A percentile compares a stretch with the other conserved stretches of the same genome.
Evolutionary conservation across 2,797 vertebrate genomes (phyloP).

Genomic region (Cirrhinus mrigala): DNA sequence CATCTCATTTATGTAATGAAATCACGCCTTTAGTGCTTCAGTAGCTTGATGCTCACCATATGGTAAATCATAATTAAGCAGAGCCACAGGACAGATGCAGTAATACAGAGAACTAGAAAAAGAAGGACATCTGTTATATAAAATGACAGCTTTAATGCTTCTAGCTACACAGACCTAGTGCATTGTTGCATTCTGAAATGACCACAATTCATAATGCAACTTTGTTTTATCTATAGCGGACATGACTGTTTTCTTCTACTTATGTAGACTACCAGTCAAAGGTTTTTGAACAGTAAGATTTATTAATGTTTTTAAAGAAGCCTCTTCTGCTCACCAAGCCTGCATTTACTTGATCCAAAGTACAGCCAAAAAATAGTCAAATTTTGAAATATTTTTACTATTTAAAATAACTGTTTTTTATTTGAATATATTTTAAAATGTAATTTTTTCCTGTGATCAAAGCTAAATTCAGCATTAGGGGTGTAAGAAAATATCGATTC

Average conservation of each 20-base stretch:
- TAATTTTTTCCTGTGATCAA: not conserved
- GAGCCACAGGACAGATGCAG: constrained; percentile 14
- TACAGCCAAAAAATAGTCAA: too few relatives aligned
- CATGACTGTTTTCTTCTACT: not conserved
- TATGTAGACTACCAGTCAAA: not conserved
- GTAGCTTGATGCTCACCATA: not conserved
- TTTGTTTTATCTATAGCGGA: not conserved
- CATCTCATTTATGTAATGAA: constrained; percentile 10
- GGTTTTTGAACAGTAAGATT: too few relatives aligned
- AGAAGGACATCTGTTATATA: not conserved
- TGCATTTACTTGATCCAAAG: not conserved
- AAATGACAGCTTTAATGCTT: not conserved
- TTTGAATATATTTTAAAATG: not conserved
- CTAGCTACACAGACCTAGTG: not conserved
- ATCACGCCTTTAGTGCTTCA: not conserved
- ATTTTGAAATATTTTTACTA: not conserved
- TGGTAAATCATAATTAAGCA: constrained; percentile 33
- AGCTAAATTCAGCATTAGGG: not conserved
- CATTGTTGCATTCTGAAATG: not conserved
- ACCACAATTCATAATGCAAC: not conserved
- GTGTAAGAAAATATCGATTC: too few relatives aligned
- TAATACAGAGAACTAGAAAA: not conserved
- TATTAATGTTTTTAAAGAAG: not conserved
- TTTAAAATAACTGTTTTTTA: not conserved
- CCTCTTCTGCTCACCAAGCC: not conserved